Conservation (phyloP, 2,888 invertebrate genomes). For the Eupithecia vulgata region DNA sequence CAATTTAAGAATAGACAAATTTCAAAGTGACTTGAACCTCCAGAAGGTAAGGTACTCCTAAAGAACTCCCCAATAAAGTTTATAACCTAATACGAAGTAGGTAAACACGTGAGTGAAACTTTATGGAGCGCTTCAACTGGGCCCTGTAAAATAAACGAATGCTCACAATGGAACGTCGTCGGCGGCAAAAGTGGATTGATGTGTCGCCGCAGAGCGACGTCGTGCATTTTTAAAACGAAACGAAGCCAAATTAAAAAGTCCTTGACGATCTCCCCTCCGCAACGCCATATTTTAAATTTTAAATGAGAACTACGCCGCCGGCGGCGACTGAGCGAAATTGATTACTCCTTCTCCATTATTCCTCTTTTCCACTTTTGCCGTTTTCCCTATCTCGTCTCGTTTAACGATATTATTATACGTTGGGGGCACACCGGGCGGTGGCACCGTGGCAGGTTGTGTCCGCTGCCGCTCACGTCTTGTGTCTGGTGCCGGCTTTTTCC, state of each 20-base stretch:
- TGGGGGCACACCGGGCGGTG: constrained; percentile 43
- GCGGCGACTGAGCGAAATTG: constrained; percentile 82
- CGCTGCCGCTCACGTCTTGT: constrained; percentile 45
- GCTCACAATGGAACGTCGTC: constrained; percentile 59
- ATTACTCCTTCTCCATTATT: constrained; percentile 84
- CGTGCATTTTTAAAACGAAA: constrained; percentile 80
- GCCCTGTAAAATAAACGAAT: constrained; percentile 53
- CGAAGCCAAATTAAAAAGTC: constrained; percentile 82
- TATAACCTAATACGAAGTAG: neutral
- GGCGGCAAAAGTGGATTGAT: constrained; percentile 79
- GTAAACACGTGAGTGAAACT: neutral
- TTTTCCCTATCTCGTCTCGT: constrained; percentile 77
- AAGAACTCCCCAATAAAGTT: neutral
- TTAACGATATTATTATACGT: constrained; percentile 79
- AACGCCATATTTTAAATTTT: constrained; percentile 81
- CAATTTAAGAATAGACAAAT: neutral
- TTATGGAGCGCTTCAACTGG: constrained; percentile 40
- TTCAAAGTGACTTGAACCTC: neutral
- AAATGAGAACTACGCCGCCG: constrained; percentile 79
- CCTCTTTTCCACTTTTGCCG: constrained; percentile 79
- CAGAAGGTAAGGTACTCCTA: neutral
- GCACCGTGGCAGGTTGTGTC: constrained; percentile 40
- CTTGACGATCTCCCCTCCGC: constrained; percentile 71
- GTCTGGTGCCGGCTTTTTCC: constrained; percentile 67
- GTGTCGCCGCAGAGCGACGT: constrained; percentile 77